Conservation (phyloP, 1,140 invertebrate species). For the Megalonaias nervosa region DNA sequence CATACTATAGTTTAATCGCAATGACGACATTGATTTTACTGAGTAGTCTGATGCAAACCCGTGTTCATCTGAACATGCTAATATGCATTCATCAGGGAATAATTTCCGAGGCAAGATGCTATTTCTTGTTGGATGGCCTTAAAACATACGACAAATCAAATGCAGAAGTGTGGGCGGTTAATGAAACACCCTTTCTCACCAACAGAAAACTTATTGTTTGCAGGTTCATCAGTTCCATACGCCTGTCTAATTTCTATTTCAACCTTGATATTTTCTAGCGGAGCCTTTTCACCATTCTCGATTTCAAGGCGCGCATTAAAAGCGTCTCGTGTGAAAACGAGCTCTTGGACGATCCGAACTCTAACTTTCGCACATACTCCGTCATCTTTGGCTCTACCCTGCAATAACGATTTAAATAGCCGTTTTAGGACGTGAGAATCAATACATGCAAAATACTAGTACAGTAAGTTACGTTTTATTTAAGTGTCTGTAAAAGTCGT, state of each 20-base stretch:
- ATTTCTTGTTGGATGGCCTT: not conserved
- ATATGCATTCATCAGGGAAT: not conserved
- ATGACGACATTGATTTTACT: too few species aligned
- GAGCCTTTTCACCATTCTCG: conserved; percentile 41
- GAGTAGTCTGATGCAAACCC: too few species aligned
- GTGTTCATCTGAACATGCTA: too few species aligned
- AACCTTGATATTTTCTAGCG: conserved; percentile 24
- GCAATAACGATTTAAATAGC: too few species aligned
- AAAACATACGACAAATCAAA: not conserved
- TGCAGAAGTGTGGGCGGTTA: too few species aligned
- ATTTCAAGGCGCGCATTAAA: conserved; percentile 45
- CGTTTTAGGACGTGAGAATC: not conserved
- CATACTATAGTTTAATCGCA: too few species aligned
- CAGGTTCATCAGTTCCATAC: conserved; percentile 10
- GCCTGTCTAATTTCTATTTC: conserved; percentile 25
- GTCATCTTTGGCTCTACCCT: conserved; percentile 18
- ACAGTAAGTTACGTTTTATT: too few species aligned
- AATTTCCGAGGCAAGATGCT: not conserved
- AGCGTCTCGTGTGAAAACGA: conserved; percentile 44
- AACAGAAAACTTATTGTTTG: conserved; percentile 38
- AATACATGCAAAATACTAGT: not conserved
- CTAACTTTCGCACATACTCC: conserved; percentile 51
- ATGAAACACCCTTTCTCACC: conserved; percentile 15
- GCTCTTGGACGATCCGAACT: conserved; percentile 42
- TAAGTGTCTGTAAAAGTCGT: too few species aligned